Percentiles rank a stretch among this genome's conserved stretches.
These are phyloP conservation scores for Tethya wilhelma DNA, from an alignment of 37 sponge, comb jelly and placozoan genomes.

Conservation along the genomic window DNA sequence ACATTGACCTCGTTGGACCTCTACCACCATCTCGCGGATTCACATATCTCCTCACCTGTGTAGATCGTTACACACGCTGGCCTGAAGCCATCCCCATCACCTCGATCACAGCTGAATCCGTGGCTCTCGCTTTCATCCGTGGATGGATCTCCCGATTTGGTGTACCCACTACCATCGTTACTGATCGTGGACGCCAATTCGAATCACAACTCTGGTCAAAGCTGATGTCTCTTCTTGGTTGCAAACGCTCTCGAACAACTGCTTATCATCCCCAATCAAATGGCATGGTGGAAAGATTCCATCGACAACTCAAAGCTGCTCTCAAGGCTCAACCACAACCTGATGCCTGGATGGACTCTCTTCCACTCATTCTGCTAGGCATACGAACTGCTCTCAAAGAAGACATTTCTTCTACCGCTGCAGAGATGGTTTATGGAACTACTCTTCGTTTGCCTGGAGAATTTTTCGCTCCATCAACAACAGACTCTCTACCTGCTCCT, in stretches of 20 bases:
- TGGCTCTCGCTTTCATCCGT: constrained; percentile 59
- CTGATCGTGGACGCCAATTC: constrained; percentile 72
- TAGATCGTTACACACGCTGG: constrained; percentile 57
- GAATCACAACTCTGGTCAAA: constrained; percentile 51
- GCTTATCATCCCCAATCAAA: constrained; percentile 68
- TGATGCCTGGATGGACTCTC: constrained; percentile 54
- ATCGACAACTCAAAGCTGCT: constrained; percentile 65
- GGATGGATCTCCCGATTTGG: constrained; percentile 78
- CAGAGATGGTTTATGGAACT: constrained; percentile 77
- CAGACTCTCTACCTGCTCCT: constrained; percentile 45
- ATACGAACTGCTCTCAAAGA: constrained; percentile 64
- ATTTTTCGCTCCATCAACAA: constrained; percentile 48
- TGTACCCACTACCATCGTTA: constrained; percentile 69
- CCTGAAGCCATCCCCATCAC: constrained; percentile 53
- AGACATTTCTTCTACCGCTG: constrained; percentile 53
- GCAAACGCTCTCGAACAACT: constrained; percentile 46
- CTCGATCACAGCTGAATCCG: constrained; percentile 50
- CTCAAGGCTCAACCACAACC: constrained; percentile 59
- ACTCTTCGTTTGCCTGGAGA: constrained; percentile 72
- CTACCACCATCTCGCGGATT: constrained; percentile 64
- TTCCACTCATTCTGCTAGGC: constrained; percentile 67
- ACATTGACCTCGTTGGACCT: constrained; percentile 67
- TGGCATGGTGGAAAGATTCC: constrained; percentile 66
- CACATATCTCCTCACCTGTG: constrained; percentile 58
- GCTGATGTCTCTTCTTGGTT: constrained; percentile 53